These are phyloP conservation scores for Cryptus viduatorius DNA, from an alignment of 2,888 invertebrate genomes.

Conservation along the genomic window DNA sequence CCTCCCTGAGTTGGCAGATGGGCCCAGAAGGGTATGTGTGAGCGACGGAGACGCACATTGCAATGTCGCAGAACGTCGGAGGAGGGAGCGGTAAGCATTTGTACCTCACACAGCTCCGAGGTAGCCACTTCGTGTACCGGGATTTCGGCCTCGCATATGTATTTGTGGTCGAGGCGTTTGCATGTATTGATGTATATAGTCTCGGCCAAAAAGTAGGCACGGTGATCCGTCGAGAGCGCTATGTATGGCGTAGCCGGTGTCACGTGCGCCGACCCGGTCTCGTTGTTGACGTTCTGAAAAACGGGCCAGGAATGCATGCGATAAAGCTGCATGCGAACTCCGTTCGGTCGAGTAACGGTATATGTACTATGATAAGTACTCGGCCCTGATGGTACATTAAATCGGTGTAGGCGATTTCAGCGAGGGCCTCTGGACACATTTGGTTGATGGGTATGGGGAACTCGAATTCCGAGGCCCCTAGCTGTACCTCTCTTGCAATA, in stretches of 20 bases:
- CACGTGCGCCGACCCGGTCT: not conserved
- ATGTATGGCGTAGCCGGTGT: not conserved
- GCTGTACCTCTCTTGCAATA: not conserved
- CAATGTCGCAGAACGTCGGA: not conserved
- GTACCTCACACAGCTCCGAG: not conserved
- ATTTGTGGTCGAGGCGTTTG: not conserved
- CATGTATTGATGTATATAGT: not conserved
- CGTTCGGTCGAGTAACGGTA: constrained; percentile 10
- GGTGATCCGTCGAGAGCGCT: not conserved
- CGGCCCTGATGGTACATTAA: not conserved
- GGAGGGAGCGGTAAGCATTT: not conserved
- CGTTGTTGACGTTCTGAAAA: not conserved
- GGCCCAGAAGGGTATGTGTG: constrained; percentile 1
- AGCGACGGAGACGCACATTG: not conserved
- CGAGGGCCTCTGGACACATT: not conserved
- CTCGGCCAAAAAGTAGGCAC: constrained; percentile 11
- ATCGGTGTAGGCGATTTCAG: not conserved
- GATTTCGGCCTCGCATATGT: constrained; percentile 2
- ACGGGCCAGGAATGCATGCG: constrained; percentile 21
- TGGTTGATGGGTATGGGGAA: not conserved
- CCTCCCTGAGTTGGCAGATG: constrained; percentile 10
- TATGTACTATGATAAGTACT: not conserved
- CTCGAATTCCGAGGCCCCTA: not conserved
- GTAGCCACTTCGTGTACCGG: constrained; percentile 1
- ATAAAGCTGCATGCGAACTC: not conserved